Base-by-base conservation (phyloP, 2,113 vertebrate species). In the Zapornia atra region DNA sequence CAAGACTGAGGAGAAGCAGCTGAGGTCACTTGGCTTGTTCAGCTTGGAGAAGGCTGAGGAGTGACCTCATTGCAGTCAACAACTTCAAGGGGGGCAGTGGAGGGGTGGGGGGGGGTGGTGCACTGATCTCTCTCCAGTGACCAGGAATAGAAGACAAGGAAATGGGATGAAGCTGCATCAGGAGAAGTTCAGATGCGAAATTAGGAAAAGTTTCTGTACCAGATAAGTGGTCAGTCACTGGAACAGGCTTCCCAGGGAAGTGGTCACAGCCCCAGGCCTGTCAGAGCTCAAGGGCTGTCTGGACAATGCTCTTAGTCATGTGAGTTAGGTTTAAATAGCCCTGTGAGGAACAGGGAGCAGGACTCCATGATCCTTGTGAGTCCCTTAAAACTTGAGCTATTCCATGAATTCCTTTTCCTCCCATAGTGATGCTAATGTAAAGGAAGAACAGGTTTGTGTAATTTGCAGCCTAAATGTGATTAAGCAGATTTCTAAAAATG, bases 21-120 rank as follows among this genome's bases (percentile, higher is more conserved):
- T 73, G 33, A 73, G 10, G 6, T 26, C 21, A 25, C 59, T 42
- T 24, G 34, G 24, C 9, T 50, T 48, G 34, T 50, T 66, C 29
- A 46, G n/a, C 40, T 33, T 57, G 33, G 40, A 56, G 40, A 46
- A 46, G 50, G 17, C 26, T 44, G 25, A 65, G 22, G 28, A 28
- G 34, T 24, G 7, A 7, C 69, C 40, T 57, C 18, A n/a, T 3
- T 1, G 0, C 53, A 42, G 44, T 9, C 53, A n/a, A 40, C 29
- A 31, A 1, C 12, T 31, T 59, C 22, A 57, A 14, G 40, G 28
- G 4, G 28, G n/a, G 9, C 50, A 33, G 17, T 0, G 1, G 50
- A 56, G 12, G 40, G 40, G 40, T 42, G 40, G 11, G 8, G 22
- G 20, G 40, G 16, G 56, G n/a, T n/a, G n/a, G 38, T 38, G 33